These are phyloP conservation scores for Beris morrisii DNA, from an alignment of 2,888 invertebrate genomes.

Conservation along the genomic window DNA sequence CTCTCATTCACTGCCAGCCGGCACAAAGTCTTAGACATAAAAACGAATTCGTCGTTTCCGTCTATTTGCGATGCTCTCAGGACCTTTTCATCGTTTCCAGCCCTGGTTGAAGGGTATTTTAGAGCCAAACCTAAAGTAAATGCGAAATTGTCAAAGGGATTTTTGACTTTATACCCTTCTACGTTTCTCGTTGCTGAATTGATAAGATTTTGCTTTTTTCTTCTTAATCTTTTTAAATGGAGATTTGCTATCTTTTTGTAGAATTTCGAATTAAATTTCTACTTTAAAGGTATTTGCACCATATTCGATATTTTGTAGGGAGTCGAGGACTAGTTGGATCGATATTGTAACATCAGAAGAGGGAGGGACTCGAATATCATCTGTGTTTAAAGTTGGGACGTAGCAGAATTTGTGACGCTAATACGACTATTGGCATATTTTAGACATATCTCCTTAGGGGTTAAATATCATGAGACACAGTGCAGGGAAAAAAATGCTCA, in stretches of 20 bases:
- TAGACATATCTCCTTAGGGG: too few relatives aligned
- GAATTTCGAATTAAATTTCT: too few relatives aligned
- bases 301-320: too few relatives aligned
- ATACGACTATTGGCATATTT: too few relatives aligned
- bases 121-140: constrained; percentile 14
- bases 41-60: constrained; percentile 5
- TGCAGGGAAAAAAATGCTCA: too few relatives aligned
- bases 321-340: too few relatives aligned
- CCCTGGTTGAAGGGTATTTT: constrained; percentile 12
- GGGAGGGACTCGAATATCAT: too few relatives aligned
- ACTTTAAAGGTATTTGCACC: too few relatives aligned
- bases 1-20: background rate
- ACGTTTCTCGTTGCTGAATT: background rate
- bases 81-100: constrained; percentile 20
- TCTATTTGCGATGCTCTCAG: constrained; percentile 23
- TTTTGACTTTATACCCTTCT: constrained; percentile 19
- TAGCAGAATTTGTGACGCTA: too few relatives aligned
- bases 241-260: constrained; percentile 18
- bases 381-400: too few relatives aligned
- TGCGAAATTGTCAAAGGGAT: constrained; percentile 20
- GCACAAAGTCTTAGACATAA: background rate
- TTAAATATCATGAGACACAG: too few relatives aligned
- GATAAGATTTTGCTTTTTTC: constrained; percentile 2
- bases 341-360: too few relatives aligned
- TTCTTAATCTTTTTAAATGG: background rate